Evolutionary conservation across 2,888 invertebrate species (phyloP).

Genomic region (Salpingus planirostris): DNA sequence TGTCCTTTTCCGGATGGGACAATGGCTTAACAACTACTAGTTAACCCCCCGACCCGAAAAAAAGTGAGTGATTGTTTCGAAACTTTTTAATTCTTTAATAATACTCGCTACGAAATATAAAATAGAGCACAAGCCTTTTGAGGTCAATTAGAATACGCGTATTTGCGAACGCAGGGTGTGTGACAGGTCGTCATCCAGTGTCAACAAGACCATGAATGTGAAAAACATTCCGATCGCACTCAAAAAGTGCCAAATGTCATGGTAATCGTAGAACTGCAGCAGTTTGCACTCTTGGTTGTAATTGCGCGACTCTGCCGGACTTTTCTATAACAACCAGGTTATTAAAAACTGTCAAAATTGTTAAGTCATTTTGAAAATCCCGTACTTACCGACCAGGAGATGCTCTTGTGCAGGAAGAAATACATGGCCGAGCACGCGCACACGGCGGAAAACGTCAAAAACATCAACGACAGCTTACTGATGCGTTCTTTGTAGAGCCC

Average conservation of each 20-base stretch:
- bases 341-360: background rate
- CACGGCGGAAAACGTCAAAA: constrained; percentile 53
- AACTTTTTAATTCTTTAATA: background rate
- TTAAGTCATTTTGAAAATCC: background rate
- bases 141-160: constrained; percentile 60
- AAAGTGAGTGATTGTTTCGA: constrained; percentile 1
- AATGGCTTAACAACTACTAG: no score
- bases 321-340: constrained; percentile 39
- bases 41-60: no score
- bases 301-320: constrained; percentile 67
- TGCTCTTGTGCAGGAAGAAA: constrained; percentile 64
- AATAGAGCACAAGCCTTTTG: constrained; percentile 2
- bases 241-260: constrained; percentile 79
- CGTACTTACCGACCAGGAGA: constrained; percentile 54
- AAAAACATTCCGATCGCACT: constrained; percentile 74
- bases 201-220: constrained; percentile 72
- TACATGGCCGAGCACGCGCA: constrained; percentile 62
- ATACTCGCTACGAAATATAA: constrained; percentile 1
- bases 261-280: constrained; percentile 67
- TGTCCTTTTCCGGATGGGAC: constrained; percentile 1
- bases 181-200: constrained; percentile 70
- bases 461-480: constrained; percentile 51
- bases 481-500: constrained; percentile 57
- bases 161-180: constrained; percentile 58
- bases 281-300: constrained; percentile 63